phyloP scores from a whole-genome alignment of 2,113 vertebrate genomes.

The Podiceps cristatus region DNA sequence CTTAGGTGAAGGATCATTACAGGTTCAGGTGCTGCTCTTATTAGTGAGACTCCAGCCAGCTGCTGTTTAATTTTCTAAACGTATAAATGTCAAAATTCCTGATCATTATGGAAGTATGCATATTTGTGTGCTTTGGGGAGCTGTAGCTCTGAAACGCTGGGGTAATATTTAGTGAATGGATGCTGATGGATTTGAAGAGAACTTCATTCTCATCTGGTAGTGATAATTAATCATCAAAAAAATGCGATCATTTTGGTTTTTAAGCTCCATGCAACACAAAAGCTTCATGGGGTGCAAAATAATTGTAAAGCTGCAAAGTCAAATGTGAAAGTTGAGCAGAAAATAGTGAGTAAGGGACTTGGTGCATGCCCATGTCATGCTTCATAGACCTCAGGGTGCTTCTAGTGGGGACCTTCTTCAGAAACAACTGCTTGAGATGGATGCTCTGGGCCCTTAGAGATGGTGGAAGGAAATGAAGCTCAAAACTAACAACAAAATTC shows the following conservation, averaged over 20 bases:
- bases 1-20: conserved; percentile 36
- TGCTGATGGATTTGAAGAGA: background rate
- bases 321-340: background rate
- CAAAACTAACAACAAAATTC: background rate
- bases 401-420: background rate
- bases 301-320: background rate
- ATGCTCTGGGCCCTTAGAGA: background rate
- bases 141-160: background rate
- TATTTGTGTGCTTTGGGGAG: background rate
- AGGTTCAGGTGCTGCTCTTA: background rate
- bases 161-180: background rate
- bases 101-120: background rate
- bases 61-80: background rate
- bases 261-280: background rate
- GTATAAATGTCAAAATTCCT: background rate
- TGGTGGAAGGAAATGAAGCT: background rate
- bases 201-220: background rate
- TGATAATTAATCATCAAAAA: background rate
- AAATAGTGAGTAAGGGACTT: background rate
- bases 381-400: background rate
- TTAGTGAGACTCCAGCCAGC: background rate
- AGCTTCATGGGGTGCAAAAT: background rate
- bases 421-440: background rate
- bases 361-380: background rate
- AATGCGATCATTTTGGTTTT: background rate